Percentiles rank a stretch among this genome's conserved stretches.
Conservation (phyloP, 37 sponge, comb jelly and placozoan genomes). For the Mnemiopsis leidyi region DNA sequence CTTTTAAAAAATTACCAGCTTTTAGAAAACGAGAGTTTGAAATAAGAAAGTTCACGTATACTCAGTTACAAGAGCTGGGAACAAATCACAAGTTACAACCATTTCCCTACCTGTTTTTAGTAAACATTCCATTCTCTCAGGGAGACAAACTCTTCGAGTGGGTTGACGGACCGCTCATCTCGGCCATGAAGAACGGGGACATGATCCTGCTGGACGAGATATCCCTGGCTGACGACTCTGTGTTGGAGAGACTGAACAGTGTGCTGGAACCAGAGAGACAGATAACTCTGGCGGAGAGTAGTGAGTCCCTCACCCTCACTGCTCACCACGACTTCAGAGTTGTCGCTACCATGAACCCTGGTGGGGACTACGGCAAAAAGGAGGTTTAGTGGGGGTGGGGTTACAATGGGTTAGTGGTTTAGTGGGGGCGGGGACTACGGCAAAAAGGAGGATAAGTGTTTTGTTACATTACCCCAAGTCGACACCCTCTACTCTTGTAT, state of each 20-base stretch:
- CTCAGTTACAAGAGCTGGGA: too few species aligned
- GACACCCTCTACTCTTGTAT: too few species aligned
- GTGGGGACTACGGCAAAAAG: slow-evolving; percentile 99
- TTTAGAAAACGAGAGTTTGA: too few species aligned
- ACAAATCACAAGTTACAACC: too few species aligned
- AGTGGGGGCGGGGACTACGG: too few species aligned
- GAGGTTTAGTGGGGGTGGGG: slow-evolving; percentile 85
- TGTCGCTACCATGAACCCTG: slow-evolving; percentile 98
- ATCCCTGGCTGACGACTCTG: slow-evolving; percentile 99
- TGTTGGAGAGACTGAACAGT: slow-evolving; percentile 94
- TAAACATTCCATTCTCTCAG: too few species aligned
- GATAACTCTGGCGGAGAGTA: slow-evolving; percentile 85
- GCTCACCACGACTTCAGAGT: slow-evolving; percentile 79
- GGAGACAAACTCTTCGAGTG: slow-evolving; percentile 88
- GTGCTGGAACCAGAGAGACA: slow-evolving; percentile 90
- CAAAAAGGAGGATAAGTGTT: too few species aligned
- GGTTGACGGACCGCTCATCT: slow-evolving; percentile 89
- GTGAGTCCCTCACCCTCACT: slow-evolving; percentile 70
- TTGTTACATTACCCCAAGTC: too few species aligned
- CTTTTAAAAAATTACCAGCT: too few species aligned
- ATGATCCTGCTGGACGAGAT: slow-evolving; percentile 94
- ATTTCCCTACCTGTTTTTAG: too few species aligned
- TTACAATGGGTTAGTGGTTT: too few species aligned
- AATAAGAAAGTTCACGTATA: too few species aligned
- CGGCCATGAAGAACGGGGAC: slow-evolving; percentile 81